A percentile compares a stretch with the other conserved stretches of the same genome.
Conservation (phyloP, 2,113 vertebrate species). For the Notarius quadriscutis region DNA sequence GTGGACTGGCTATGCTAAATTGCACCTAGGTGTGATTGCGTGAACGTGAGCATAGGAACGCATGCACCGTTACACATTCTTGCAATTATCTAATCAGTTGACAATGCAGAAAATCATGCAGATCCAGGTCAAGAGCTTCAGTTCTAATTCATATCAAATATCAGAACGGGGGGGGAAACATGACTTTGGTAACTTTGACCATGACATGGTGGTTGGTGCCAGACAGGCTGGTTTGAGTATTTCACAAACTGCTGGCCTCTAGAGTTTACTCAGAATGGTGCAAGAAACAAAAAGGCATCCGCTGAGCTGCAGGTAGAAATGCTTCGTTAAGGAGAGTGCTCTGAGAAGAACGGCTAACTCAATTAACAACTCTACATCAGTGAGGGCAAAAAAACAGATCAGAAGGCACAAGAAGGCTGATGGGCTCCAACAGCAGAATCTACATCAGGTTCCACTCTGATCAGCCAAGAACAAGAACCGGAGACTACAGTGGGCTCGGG, state of each 20-base stretch:
- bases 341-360: not conserved
- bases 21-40: not conserved
- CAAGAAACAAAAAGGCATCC: not conserved
- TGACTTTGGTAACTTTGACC: not conserved
- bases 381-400: not conserved
- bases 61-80: not conserved
- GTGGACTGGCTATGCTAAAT: not conserved
- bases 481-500: not conserved
- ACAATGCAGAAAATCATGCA: not conserved
- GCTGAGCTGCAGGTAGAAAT: not conserved
- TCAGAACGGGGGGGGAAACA: not conserved
- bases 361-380: not conserved
- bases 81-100: not conserved
- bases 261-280: not conserved
- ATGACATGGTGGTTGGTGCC: not conserved
- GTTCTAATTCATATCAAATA: not conserved
- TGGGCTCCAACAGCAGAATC: not conserved
- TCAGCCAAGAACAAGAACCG: not conserved
- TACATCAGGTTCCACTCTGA: not conserved
- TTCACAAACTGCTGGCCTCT: not conserved
- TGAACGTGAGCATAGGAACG: not conserved
- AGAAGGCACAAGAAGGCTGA: not conserved
- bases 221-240: not conserved
- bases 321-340: not conserved
- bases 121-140: not conserved